Evolutionary conservation across 2,888 invertebrate species (phyloP).

Genomic region (Harpalus rufipes): DNA sequence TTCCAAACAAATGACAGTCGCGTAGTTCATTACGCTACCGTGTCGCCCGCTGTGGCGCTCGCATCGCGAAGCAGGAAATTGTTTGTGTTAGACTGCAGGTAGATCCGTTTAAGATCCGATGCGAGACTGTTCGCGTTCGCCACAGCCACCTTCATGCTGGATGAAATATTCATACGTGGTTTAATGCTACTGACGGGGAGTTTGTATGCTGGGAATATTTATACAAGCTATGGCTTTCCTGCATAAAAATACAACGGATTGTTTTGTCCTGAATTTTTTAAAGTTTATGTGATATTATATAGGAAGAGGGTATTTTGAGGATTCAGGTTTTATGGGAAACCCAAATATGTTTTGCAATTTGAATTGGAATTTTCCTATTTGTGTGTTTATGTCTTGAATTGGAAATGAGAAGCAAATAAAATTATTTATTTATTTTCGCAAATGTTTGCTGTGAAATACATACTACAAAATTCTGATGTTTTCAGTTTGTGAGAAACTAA

Average conservation of each 20-base stretch:
- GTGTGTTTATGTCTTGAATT: background rate
- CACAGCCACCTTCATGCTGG: constrained; percentile 39
- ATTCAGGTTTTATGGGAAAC: background rate
- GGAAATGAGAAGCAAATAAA: background rate
- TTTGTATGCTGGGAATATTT: constrained; percentile 21
- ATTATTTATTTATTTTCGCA: background rate
- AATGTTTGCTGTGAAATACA: too few species aligned
- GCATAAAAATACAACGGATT: constrained; percentile 39
- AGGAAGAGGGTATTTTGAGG: constrained; percentile 10
- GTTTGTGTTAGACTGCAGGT: constrained; percentile 42
- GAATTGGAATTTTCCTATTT: background rate
- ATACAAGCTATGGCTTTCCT: background rate
- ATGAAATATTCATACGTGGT: constrained; percentile 49
- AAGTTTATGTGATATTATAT: constrained; percentile 19
- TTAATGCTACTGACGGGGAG: constrained; percentile 27
- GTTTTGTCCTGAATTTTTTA: constrained; percentile 31
- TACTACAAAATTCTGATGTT: background rate
- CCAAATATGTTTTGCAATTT: constrained; percentile 8
- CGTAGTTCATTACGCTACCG: constrained; percentile 48
- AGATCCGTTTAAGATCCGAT: constrained; percentile 55
- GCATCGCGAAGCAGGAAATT: constrained; percentile 35
- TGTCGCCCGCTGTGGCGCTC: constrained; percentile 1
- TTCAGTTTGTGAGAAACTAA: too few species aligned
- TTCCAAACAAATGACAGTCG: constrained; percentile 26
- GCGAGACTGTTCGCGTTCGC: constrained; percentile 41